These are phyloP conservation scores for Tokudaia muenninki DNA, from an alignment of 2,797 vertebrate genomes.

Conservation along the genomic window DNA sequence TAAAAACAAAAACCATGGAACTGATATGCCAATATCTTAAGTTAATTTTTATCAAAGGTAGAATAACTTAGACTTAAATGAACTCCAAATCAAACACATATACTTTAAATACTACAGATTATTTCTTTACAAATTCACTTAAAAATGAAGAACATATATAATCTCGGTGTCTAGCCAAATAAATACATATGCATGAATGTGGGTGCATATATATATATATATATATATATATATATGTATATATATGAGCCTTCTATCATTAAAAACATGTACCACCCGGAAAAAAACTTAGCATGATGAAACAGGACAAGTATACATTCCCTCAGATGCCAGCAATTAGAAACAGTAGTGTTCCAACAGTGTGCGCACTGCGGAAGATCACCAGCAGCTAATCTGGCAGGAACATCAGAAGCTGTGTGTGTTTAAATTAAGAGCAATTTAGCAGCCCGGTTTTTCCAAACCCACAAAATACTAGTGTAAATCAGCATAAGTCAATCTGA, in stretches of 20 bases:
- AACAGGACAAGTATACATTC: conserved; percentile 69
- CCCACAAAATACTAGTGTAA: conserved; percentile 84
- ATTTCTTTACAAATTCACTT: conserved; percentile 60
- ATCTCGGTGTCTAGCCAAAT: conserved; percentile 55
- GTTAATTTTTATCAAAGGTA: conserved; percentile 69
- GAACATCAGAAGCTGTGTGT: conserved; percentile 80
- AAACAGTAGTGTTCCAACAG: conserved; percentile 80
- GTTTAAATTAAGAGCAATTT: conserved; percentile 84
- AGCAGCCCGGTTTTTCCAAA: conserved; percentile 82
- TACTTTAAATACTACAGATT: conserved; percentile 59
- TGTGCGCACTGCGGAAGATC: conserved; percentile 79
- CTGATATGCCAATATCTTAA: conserved; percentile 59
- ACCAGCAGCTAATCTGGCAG: conserved; percentile 75
- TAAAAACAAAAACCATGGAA: conserved; percentile 6
- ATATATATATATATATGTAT: not conserved
- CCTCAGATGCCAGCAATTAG: conserved; percentile 78
- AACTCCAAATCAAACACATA: conserved; percentile 62
- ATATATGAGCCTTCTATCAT: conserved; percentile 66
- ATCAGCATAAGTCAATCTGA: conserved; percentile 84
- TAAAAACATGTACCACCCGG: conserved; percentile 75
- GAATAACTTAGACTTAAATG: conserved; percentile 57
- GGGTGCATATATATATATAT: not conserved
- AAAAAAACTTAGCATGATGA: conserved; percentile 82
- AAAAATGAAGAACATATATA: conserved; percentile 42
- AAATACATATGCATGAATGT: conserved; percentile 32